Conservation (phyloP, 2,888 invertebrate species). For the Torymus texanus region DNA sequence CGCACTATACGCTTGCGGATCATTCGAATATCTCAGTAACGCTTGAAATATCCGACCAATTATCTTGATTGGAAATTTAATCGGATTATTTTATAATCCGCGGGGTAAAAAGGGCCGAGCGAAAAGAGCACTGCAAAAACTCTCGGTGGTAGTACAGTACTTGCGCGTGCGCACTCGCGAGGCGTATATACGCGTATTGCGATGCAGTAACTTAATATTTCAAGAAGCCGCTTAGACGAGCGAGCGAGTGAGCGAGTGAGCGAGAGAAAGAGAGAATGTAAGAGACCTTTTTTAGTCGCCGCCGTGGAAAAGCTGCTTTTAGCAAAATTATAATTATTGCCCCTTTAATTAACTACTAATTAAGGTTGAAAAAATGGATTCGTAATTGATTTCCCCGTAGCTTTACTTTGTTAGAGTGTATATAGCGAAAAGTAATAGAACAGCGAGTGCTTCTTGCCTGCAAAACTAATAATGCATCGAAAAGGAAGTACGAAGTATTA, state of each 20-base stretch:
- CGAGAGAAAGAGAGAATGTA: neutral
- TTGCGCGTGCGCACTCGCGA: no score
- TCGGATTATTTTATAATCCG: constrained; percentile 48
- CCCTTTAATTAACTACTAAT: no score
- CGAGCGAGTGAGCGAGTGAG: no score
- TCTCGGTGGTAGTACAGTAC: neutral
- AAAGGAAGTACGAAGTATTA: no score
- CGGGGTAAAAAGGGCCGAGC: neutral
- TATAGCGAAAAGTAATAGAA: no score
- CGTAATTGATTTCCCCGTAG: no score
- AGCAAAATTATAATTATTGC: neutral
- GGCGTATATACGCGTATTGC: constrained; percentile 8
- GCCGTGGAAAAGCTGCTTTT: constrained; percentile 25
- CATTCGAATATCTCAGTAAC: constrained; percentile 7
- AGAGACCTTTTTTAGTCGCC: neutral
- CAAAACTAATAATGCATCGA: no score
- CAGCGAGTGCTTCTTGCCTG: no score
- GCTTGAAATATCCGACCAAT: constrained; percentile 45
- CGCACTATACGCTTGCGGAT: neutral
- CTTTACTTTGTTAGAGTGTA: no score
- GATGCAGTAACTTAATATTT: constrained; percentile 28
- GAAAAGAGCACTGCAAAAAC: constrained; percentile 14
- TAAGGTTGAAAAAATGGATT: no score
- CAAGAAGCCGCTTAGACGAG: constrained; percentile 14
- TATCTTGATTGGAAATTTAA: constrained; percentile 51